Evolutionary conservation across 2,113 vertebrate genomes (phyloP).

Genomic region (Etia nguti): DNA sequence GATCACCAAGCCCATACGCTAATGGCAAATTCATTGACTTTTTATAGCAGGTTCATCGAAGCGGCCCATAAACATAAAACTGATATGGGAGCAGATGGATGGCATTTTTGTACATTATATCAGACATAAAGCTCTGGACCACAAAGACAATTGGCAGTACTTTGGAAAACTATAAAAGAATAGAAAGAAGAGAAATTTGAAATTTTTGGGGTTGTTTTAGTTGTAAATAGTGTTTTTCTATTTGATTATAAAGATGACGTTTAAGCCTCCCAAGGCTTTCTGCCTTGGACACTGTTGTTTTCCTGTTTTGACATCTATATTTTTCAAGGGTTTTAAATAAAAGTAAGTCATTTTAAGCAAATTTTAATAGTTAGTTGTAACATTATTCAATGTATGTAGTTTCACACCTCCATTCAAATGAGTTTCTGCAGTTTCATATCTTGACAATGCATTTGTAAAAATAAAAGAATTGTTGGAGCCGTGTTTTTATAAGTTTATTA

Average conservation of each 20-base stretch:
- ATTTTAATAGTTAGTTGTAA: not conserved
- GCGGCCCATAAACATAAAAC: conserved; percentile 31
- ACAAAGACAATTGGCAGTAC: not conserved
- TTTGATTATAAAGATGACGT: not conserved
- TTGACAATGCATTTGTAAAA: not conserved
- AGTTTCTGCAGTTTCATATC: not conserved
- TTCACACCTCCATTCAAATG: not conserved
- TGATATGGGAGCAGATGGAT: conserved; percentile 30
- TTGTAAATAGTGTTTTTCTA: not conserved
- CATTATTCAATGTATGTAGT: not conserved
- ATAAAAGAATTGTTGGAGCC: not conserved
- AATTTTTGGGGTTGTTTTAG: not conserved
- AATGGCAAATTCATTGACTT: conserved; percentile 13
- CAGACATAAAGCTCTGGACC: not conserved
- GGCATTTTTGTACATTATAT: conserved; percentile 6
- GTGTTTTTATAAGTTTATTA: not conserved
- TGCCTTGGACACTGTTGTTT: not conserved
- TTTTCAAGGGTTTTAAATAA: not conserved
- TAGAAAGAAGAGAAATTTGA: not conserved
- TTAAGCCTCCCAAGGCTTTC: not conserved
- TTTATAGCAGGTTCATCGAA: conserved; percentile 39
- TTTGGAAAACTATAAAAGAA: not conserved
- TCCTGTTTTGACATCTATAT: not conserved
- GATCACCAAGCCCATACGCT: not conserved
- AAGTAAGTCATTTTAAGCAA: not conserved